Base-by-base conservation (phyloP, 1,140 invertebrate species). In the Lethocerus indicus region DNA sequence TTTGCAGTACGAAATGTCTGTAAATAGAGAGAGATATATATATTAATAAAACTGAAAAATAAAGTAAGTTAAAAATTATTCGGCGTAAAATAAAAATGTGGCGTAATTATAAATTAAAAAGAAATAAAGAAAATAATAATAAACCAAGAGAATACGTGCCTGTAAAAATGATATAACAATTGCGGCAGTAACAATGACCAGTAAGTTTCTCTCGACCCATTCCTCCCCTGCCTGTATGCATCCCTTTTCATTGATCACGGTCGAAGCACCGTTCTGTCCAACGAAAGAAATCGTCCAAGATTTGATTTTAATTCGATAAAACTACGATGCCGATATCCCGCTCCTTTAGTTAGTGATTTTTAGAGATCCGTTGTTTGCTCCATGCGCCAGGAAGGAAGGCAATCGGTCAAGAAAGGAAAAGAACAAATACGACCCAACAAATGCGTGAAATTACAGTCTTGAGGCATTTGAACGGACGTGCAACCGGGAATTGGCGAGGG, bases 181-280 rank as follows among this genome's bases (percentile, higher is more conserved):
- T 59, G 79, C 78, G 53, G 79, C 76, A 46, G 83, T 83, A 16
- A 88, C 87, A 61, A 96, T 88, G 60, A 84, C 75, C 61, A 96
- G 79, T 56, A 96, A 75, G 73, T 96, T 96, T 63, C 78, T 73
- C 64, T 95, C 87, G 55, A 94, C 76, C 91, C 91, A 95, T 63
- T 89, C 86, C 66, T 95, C 87, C 16, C 83, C 85, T 35, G 88
- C 82, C 63, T 87, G 80, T 58, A 96, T 73, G 69, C 93, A 96
- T 58, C 92, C 92, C 62, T 83, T 87, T 63, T 91, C 87, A 70
- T 92, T 84, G 67, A 96, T 91, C 57, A 84, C 83, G 70, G 79
- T 82, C 59, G 73, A 72, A 57, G 79, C 70, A 65, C 83, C 80
- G 68, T 68, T 73, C 64, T n/a, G n/a, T n/a, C n/a, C n/a, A n/a